Evolutionary conservation across 2,797 vertebrate genomes (phyloP).

Genomic region (Lithobates pipiens): DNA sequence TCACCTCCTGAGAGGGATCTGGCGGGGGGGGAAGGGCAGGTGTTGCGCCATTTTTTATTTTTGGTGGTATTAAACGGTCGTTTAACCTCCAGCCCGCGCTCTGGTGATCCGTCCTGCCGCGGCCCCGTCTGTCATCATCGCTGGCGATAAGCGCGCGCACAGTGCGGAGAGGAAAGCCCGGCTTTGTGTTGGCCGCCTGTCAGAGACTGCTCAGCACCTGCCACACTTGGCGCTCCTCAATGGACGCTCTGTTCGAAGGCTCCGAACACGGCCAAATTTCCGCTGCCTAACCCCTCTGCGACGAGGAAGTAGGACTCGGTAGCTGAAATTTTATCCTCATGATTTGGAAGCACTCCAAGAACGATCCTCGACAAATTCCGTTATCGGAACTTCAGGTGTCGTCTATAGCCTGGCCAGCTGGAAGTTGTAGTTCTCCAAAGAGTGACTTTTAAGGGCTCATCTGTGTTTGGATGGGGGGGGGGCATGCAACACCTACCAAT

Average conservation of each 20-base stretch:
- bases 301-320: neutral
- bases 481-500: too few relatives aligned
- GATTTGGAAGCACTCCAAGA: too few relatives aligned
- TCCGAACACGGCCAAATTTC: neutral
- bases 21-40: too few relatives aligned
- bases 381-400: too few relatives aligned
- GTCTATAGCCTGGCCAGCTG: neutral
- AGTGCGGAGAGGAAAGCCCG: neutral
- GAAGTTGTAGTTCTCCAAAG: neutral
- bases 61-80: too few relatives aligned
- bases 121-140: neutral
- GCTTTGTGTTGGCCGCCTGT: neutral
- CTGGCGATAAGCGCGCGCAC: neutral
- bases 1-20: too few relatives aligned
- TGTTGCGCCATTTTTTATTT: too few relatives aligned
- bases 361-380: too few relatives aligned
- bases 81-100: too few relatives aligned
- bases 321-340: neutral
- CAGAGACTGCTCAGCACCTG: neutral
- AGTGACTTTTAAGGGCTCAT: neutral
- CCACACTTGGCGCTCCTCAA: conserved; percentile 1
- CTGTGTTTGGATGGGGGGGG: too few relatives aligned
- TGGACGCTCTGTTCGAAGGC: neutral
- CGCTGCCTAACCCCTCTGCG: neutral
- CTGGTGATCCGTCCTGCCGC: too few relatives aligned